These are phyloP conservation scores for Drosophila recens DNA, from an alignment of 2,888 invertebrate genomes.

Conservation along the genomic window DNA sequence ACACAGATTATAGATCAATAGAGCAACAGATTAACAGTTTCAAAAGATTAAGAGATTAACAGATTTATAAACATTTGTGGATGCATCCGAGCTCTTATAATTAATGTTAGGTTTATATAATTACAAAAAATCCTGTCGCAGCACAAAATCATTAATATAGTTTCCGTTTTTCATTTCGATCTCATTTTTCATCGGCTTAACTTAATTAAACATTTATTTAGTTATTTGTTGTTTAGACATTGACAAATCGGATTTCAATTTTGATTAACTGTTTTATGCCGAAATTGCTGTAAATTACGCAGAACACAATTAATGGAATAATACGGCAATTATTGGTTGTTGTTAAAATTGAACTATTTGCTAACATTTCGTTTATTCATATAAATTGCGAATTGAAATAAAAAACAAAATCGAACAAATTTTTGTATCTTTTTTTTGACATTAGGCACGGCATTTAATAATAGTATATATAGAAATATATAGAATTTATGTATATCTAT, in stretches of 20 bases:
- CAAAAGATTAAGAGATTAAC: conserved; percentile 42
- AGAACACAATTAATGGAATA: conserved; percentile 67
- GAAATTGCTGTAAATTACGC: conserved; percentile 41
- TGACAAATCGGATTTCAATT: conserved; percentile 35
- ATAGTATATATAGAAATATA: conserved; percentile 27
- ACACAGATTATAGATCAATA: conserved; percentile 35
- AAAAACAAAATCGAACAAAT: conserved; percentile 45
- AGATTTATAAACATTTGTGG: conserved; percentile 41
- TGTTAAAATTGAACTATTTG: conserved; percentile 54
- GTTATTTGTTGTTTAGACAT: conserved; percentile 25
- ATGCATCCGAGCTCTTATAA: conserved; percentile 57
- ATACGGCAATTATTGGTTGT: conserved; percentile 51
- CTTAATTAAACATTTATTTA: conserved; percentile 29
- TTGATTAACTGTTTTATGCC: conserved; percentile 55
- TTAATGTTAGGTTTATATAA: conserved; percentile 65
- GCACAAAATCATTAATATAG: conserved; percentile 34
- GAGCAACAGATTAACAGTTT: conserved; percentile 33
- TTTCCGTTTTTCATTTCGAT: conserved; percentile 11
- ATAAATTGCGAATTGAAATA: conserved; percentile 39
- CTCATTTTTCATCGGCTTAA: conserved; percentile 35
- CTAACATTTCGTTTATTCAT: conserved; percentile 61
- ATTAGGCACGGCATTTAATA: conserved; percentile 16
- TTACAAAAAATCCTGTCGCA: conserved; percentile 69
- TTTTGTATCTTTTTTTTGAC: conserved; percentile 19
- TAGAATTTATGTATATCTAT: conserved; percentile 14